Evolutionary conservation across 1,140 invertebrate genomes (phyloP), one percentile per base, ranked within the genome.

Genomic region (Lethocerus indicus): DNA sequence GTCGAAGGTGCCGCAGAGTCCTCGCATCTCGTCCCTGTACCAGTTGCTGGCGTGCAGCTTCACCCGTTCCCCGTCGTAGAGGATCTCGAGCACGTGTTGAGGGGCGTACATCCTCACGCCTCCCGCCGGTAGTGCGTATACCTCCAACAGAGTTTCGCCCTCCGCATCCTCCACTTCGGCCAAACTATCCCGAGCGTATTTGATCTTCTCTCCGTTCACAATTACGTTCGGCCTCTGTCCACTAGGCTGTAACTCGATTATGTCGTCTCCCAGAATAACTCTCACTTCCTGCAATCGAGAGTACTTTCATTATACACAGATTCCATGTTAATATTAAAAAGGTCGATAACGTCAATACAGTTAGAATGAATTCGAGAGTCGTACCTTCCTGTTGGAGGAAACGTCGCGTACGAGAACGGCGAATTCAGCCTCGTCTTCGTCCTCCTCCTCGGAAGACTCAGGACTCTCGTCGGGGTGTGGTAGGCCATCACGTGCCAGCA

Each of bases 1-100:
- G 54, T 69, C 71, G 64, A 71, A 76, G 27, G 67, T 68, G 7
- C 79, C 81, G 57, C 79, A 82, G 21, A 82, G 66, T 53, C 79
- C 79, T 29, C 70, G 67, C 24, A 74, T 61, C 9, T 61, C 58
- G 49, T 69, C 66, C 9, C 70, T 63, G 56, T 74, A 71, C 28
- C 64, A 54, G 5, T 63, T 59, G 13, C 58, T 58, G 25, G 59
- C 54, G 21, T 64, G 36, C 23, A 78, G 43, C 25, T 67, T 67
- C 16, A 71, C 56, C 44, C 69, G 66, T 39, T 65, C 43, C 23
- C 74, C 73, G 54, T 78, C 72, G 57, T 68, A 75, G 51, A 70
- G 60, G 5, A 71, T 55, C 14, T 67, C 60, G 37, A 78, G 60
- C 3, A 60, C 60, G 26, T 66, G 63, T 27, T 70, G 53, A 2